phyloP scores from a whole-genome alignment of 2,113 vertebrate species.

The Climacteris rufus region DNA sequence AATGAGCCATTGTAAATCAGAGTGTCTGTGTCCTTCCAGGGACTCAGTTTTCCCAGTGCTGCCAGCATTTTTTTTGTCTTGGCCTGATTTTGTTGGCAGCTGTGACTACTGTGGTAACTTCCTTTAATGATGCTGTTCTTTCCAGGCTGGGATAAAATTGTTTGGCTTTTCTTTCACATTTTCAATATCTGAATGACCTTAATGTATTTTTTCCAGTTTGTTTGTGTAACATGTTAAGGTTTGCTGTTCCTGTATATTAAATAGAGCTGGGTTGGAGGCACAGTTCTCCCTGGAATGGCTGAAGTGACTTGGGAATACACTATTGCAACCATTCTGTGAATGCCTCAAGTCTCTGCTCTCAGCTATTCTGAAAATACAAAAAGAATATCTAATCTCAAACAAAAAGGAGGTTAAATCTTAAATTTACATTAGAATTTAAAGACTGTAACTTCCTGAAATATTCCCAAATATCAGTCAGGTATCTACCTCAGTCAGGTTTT shows the following conservation, averaged over 20 bases:
- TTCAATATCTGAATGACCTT: neutral
- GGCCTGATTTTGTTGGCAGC: slow-evolving; percentile 2
- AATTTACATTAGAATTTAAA: neutral
- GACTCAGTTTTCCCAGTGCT: neutral
- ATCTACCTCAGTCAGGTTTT: neutral
- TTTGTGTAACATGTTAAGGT: neutral
- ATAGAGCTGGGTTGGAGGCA: neutral
- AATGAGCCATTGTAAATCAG: neutral
- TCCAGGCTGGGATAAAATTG: slow-evolving; percentile 10
- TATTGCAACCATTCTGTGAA: neutral
- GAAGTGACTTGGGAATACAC: neutral
- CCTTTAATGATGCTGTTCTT: slow-evolving; percentile 20
- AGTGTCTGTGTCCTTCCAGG: neutral
- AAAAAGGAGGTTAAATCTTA: neutral
- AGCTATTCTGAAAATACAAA: neutral
- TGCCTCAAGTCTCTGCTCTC: neutral
- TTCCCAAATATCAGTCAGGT: neutral
- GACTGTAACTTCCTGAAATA: neutral
- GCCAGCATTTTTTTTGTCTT: neutral
- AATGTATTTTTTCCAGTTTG: neutral
- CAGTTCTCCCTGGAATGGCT: neutral
- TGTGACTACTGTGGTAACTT: slow-evolving; percentile 9
- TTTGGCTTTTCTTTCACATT: slow-evolving; percentile 4
- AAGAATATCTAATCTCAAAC: neutral
- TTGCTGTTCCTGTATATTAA: neutral